Conservation (phyloP, 1,140 invertebrate genomes). For the Aleiodes sp. region DNA sequence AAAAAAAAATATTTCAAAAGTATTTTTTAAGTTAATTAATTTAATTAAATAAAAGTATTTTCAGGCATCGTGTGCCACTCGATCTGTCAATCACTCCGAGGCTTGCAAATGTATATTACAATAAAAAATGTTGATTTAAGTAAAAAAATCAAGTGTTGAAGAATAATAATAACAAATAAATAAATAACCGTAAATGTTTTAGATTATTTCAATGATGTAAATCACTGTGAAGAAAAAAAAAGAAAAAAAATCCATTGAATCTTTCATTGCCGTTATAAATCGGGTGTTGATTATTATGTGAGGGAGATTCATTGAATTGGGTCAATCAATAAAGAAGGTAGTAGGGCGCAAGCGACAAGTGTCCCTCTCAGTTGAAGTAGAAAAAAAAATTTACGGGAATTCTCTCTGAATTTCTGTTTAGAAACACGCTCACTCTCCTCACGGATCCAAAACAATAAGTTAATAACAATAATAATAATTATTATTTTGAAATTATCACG, state of each 20-base stretch:
- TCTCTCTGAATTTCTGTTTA: no score
- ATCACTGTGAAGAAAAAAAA: not conserved
- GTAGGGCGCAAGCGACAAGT: slow-evolving; percentile 45
- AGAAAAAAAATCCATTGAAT: not conserved
- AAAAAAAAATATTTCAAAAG: not conserved
- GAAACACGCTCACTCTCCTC: no score
- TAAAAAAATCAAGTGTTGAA: not conserved
- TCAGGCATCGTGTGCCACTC: not conserved
- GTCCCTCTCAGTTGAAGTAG: slow-evolving; percentile 40
- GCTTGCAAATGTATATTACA: slow-evolving; percentile 29
- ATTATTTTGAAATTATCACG: not conserved
- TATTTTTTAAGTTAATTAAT: not conserved
- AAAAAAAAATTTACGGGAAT: not conserved
- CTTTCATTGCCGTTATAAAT: not conserved
- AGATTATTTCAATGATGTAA: not conserved
- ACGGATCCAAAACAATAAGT: no score
- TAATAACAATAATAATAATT: not conserved
- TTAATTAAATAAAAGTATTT: not conserved
- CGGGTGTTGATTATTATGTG: slow-evolving; percentile 21
- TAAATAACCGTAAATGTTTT: slow-evolving; percentile 9
- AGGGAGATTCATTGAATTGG: slow-evolving; percentile 52
- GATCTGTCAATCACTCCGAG: slow-evolving; percentile 21
- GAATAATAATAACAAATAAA: slow-evolving; percentile 1
- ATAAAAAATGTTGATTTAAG: not conserved
- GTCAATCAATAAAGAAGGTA: slow-evolving; percentile 63